Base-by-base conservation (phyloP, 1,140 invertebrate genomes). In the Caerostris extrusa region DNA sequence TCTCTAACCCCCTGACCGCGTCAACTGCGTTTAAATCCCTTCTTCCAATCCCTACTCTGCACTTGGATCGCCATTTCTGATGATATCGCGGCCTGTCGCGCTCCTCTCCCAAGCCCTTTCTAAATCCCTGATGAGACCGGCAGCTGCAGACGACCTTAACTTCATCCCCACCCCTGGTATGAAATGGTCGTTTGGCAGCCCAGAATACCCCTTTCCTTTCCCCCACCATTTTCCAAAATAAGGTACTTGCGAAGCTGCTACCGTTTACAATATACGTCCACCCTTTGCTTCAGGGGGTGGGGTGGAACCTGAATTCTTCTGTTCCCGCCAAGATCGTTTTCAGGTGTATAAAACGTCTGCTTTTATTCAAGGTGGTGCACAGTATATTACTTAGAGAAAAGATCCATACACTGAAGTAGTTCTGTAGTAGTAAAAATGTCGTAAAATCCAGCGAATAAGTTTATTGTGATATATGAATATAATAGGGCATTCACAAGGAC, bases 101-200 rank as follows among this genome's bases (percentile, higher is more conserved):
- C 7, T 34, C 58, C 34, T 34, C 34, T 64, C 50, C 34, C 53
- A 61, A 58, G 58, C 58, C 85, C 64, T 67, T 87, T 60, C 85
- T 53, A 87, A 87, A 87, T 87, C 85, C 85, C 34, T 87, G 85
- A 87, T 87, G 58, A 60, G 57, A 8, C 60, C 56, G 85, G 85
- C 85, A 87, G 85, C 85, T 87, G 85, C 85, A 61, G 12, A 87
- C 58, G 85, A 87, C 60, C 85, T 87, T 55, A 12, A 8, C 17
- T 10, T 19, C 55, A 58, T 8, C 34, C 34, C 71, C 61, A 83
- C 53, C 85, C 60, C 85, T 67, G 85, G 85, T 58, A 64, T 87
- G 85, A 87, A 87, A 87, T 87, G 85, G 85, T 87, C 58, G 85
- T 87, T 87, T 87, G 85, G 85, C 53, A 17, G 85, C 58, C 34